These are phyloP conservation scores for Sandelia bainsii DNA, from an alignment of 2,797 vertebrate species.

Conservation along the genomic window DNA sequence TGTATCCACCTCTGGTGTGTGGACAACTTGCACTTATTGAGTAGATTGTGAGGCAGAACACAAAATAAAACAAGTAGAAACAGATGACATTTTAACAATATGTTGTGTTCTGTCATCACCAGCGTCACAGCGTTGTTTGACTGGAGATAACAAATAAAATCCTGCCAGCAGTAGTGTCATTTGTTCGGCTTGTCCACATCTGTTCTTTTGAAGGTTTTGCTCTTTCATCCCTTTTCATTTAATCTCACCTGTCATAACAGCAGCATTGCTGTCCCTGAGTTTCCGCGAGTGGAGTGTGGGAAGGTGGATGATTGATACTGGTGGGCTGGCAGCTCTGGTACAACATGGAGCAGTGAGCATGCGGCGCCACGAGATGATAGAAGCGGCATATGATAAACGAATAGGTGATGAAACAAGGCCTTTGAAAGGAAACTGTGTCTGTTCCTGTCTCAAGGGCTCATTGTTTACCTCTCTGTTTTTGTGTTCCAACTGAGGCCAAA, in stretches of 20 bases:
- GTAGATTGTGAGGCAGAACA: constrained; percentile 1
- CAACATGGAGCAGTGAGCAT: constrained; percentile 47
- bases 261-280: constrained; percentile 48
- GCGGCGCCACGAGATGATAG: constrained; percentile 57
- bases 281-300: constrained; percentile 54
- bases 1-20: background rate
- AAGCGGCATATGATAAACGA: constrained; percentile 69
- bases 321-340: constrained; percentile 42
- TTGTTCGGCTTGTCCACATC: constrained; percentile 49
- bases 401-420: constrained; percentile 68
- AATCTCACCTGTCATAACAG: constrained; percentile 60
- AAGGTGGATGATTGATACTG: constrained; percentile 76
- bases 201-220: constrained; percentile 73
- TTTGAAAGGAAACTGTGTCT: constrained; percentile 68
- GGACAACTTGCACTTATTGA: background rate
- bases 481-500: constrained; percentile 35
- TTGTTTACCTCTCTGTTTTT: constrained; percentile 50
- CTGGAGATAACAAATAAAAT: constrained; percentile 55
- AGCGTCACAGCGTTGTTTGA: constrained; percentile 28
- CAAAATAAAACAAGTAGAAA: constrained; percentile 29
- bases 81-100: constrained; percentile 31
- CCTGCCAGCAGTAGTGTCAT: constrained; percentile 43
- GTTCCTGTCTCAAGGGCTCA: constrained; percentile 49
- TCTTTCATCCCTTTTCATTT: constrained; percentile 73
- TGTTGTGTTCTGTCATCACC: constrained; percentile 35